Evolutionary conservation across 2,113 vertebrate species (phyloP).

Genomic region (Mellivora capensis): DNA sequence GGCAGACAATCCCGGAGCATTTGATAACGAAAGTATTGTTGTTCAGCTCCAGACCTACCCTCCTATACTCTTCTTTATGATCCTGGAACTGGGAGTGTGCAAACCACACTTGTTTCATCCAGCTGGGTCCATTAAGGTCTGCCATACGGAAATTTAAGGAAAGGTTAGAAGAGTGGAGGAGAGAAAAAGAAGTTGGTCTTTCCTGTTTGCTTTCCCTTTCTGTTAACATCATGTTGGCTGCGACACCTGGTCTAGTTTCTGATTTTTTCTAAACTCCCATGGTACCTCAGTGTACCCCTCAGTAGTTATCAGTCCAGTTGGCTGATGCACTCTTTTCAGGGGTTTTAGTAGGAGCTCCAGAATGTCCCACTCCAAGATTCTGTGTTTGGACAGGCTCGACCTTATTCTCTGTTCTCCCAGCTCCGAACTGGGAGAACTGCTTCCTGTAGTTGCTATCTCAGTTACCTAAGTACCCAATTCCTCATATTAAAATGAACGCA

Average conservation of each 20-base stretch:
- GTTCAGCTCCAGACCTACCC: not conserved
- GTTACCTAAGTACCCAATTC: not conserved
- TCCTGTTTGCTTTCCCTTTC: not conserved
- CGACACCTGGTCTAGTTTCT: not conserved
- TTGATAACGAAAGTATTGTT: not conserved
- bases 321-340: not conserved
- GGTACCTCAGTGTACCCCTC: not conserved
- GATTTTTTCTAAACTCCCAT: not conserved
- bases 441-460: not conserved
- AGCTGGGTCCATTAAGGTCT: not conserved
- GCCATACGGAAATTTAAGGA: not conserved
- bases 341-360: not conserved
- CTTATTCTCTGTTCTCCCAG: not conserved
- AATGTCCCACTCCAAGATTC: not conserved
- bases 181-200: not conserved
- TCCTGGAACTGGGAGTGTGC: not conserved
- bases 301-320: not conserved
- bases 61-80: not conserved
- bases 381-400: not conserved
- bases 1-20: not conserved
- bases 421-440: not conserved
- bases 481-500: not conserved
- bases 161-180: not conserved
- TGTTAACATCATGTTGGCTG: not conserved
- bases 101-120: not conserved